Evolutionary conservation across 2,888 invertebrate genomes (phyloP).

Genomic region (Troilus luridus): DNA sequence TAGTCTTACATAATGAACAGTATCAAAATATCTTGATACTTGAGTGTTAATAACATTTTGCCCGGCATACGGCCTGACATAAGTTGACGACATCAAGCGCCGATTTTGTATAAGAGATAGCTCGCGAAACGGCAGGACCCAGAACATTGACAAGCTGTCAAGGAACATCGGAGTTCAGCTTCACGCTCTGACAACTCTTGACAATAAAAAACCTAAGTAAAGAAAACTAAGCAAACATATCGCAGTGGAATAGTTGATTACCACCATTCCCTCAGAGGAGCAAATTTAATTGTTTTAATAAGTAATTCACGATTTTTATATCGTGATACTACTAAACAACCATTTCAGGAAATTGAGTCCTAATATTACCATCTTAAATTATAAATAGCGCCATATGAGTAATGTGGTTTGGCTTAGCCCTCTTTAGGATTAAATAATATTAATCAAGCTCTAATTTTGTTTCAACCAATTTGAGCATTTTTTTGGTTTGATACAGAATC

Average conservation of each 20-base stretch:
- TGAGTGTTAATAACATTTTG: background rate
- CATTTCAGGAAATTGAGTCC: too few species aligned
- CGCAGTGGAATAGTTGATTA: background rate
- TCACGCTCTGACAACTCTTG: conserved; percentile 12
- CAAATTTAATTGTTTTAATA: too few species aligned
- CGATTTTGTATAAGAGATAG: background rate
- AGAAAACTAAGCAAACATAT: background rate
- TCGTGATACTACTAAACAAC: background rate
- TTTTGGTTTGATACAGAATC: too few species aligned
- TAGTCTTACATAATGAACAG: too few species aligned
- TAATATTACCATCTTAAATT: too few species aligned
- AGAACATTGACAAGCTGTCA: background rate
- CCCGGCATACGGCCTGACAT: background rate
- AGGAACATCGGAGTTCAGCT: background rate
- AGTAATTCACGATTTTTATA: background rate
- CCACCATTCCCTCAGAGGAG: too few species aligned
- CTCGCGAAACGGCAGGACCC: background rate
- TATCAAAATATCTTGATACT: too few species aligned
- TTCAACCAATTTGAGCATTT: too few species aligned
- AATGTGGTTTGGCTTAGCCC: too few species aligned
- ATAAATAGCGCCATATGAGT: too few species aligned
- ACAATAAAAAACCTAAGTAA: background rate
- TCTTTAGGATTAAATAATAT: too few species aligned
- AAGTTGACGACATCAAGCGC: background rate
- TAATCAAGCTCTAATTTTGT: too few species aligned